Percentiles rank a stretch among this genome's conserved stretches.
These are phyloP conservation scores for Phengaris alcon DNA, from an alignment of 2,888 invertebrate species.

Conservation along the genomic window DNA sequence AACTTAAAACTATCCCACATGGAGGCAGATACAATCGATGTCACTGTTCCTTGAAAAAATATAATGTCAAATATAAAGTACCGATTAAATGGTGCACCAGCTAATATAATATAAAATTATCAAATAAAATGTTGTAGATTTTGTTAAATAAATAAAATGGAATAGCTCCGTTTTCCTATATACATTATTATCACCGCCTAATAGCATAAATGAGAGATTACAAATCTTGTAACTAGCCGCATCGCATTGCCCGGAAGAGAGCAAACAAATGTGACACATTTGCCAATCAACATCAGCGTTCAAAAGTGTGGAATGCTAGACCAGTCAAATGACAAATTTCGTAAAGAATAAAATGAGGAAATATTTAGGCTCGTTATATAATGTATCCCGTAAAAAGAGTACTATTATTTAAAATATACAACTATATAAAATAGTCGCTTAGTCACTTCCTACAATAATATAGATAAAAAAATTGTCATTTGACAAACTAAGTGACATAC, in stretches of 20 bases:
- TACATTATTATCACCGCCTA: constrained; percentile 20
- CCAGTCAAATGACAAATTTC: constrained; percentile 12
- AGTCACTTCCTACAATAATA: not conserved
- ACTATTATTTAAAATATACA: not conserved
- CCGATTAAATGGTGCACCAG: not conserved
- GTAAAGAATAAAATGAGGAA: not conserved
- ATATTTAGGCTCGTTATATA: not conserved
- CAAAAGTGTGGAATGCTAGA: constrained; percentile 16
- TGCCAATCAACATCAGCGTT: constrained; percentile 3
- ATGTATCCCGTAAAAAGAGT: not conserved
- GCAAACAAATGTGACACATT: not conserved
- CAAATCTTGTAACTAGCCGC: not conserved
- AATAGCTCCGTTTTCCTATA: not conserved
- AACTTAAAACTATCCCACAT: constrained; percentile 31
- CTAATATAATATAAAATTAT: constrained; percentile 8
- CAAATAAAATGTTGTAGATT: not conserved
- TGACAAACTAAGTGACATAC: constrained; percentile 3
- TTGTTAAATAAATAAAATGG: constrained; percentile 18
- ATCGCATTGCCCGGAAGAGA: not conserved
- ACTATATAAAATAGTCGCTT: constrained; percentile 6
- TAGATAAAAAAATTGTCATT: not conserved
- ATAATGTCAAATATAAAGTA: constrained; percentile 11
- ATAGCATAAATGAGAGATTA: constrained; percentile 24
- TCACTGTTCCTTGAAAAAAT: constrained; percentile 33
- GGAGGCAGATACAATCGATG: constrained; percentile 40